phyloP scores from a whole-genome alignment of 2,113 vertebrate species.

The Psittacara wagleri region DNA sequence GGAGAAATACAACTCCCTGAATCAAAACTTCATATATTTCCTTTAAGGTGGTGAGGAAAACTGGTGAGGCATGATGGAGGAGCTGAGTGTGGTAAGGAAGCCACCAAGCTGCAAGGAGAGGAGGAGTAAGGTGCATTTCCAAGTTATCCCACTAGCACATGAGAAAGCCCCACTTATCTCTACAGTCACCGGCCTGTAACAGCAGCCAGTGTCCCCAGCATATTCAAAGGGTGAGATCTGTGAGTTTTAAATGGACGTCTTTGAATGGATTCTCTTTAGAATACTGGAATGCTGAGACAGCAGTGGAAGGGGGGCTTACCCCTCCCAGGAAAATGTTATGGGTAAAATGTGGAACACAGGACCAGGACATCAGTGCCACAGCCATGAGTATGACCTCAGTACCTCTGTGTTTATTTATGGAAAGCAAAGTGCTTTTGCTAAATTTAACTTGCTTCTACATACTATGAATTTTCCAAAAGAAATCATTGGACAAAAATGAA shows the following conservation, averaged over 20 bases:
- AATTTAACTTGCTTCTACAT: background rate
- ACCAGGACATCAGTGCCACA: background rate
- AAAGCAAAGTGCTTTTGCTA: background rate
- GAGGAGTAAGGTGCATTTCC: background rate
- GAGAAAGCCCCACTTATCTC: background rate
- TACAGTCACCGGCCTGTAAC: background rate
- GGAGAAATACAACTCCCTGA: background rate
- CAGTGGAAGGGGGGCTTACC: background rate
- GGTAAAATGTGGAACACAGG: accelerated
- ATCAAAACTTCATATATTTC: background rate
- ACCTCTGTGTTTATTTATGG: background rate
- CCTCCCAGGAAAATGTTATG: background rate
- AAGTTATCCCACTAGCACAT: background rate
- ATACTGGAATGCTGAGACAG: background rate
- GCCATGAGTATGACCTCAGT: background rate
- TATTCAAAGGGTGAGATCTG: background rate
- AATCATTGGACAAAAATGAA: background rate
- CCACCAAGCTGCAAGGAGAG: background rate
- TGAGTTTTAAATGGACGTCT: background rate
- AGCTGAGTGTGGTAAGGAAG: background rate
- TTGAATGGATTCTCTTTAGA: background rate
- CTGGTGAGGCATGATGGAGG: background rate
- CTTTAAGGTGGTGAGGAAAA: background rate
- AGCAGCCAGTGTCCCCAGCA: background rate
- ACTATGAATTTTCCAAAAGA: background rate